These are phyloP conservation scores for Girardia tigrina DNA, from an alignment of 2,888 invertebrate species.

Conservation along the genomic window DNA sequence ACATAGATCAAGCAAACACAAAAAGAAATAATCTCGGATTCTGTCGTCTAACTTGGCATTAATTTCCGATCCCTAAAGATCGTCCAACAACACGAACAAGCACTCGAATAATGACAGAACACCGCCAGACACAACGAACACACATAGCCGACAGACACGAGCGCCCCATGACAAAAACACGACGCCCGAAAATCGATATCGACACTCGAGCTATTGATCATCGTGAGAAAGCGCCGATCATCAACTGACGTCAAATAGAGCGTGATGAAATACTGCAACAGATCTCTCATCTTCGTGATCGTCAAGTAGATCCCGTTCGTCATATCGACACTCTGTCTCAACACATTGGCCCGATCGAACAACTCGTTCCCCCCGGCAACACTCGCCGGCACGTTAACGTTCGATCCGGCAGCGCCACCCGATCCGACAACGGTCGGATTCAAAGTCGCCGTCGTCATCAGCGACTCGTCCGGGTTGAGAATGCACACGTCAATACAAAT, in stretches of 20 bases:
- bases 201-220: conserved; percentile 57
- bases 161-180: conserved; percentile 86
- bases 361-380: not conserved
- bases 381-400: not conserved
- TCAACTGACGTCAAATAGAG: conserved; percentile 62
- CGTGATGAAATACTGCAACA: conserved; percentile 71
- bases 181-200: conserved; percentile 62
- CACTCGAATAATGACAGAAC: conserved; percentile 89
- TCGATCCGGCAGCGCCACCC: not conserved
- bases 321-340: conserved; percentile 78
- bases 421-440: too few relatives aligned
- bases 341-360: conserved; percentile 60
- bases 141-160: conserved; percentile 87
- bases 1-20: too few relatives aligned
- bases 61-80: not conserved
- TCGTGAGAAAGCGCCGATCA: not conserved
- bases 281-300: conserved; percentile 69
- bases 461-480: not conserved
- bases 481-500: conserved; percentile 34
- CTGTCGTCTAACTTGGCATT: too few relatives aligned
- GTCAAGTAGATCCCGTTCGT: conserved; percentile 79
- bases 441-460: too few relatives aligned
- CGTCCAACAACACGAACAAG: conserved; percentile 79
- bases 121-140: conserved; percentile 96
- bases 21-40: too few relatives aligned